A percentile compares a stretch with the other conserved stretches of the same genome.
Conservation (phyloP, 2,888 invertebrate genomes). For the Penaeus monodon region DNA sequence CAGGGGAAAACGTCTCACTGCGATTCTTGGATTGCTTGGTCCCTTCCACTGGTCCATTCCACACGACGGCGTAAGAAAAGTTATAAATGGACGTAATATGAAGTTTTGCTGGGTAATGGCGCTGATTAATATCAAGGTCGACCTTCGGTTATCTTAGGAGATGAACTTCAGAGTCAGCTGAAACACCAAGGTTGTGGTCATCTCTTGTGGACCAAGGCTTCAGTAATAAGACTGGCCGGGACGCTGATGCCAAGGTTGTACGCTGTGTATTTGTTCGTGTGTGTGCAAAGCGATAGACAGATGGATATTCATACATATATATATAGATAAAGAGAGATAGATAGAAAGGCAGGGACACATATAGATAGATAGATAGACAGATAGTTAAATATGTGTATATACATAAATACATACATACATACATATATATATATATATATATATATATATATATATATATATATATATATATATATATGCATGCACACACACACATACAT, state of each 20-base stretch:
- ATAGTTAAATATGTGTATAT: not conserved
- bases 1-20: too few relatives aligned
- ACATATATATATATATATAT: not conserved
- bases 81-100: too few relatives aligned
- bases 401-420: not conserved
- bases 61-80: too few relatives aligned
- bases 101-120: too few relatives aligned
- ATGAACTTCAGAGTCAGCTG: too few relatives aligned
- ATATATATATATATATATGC: not conserved
- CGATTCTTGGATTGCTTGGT: too few relatives aligned
- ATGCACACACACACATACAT: not conserved
- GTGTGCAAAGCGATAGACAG: not conserved
- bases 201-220: too few relatives aligned
- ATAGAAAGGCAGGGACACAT: not conserved
- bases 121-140: too few relatives aligned
- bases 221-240: not conserved
- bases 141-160: too few relatives aligned
- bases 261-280: too few relatives aligned
- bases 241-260: not conserved
- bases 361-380: not conserved
- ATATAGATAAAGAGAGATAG: not conserved
- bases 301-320: not conserved
- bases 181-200: too few relatives aligned
- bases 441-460: not conserved
- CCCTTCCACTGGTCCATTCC: too few relatives aligned